Evolutionary conservation across 2,888 invertebrate genomes (phyloP), one percentile per base, ranked within the genome.

Genomic region (Chelonus formosanus): DNA sequence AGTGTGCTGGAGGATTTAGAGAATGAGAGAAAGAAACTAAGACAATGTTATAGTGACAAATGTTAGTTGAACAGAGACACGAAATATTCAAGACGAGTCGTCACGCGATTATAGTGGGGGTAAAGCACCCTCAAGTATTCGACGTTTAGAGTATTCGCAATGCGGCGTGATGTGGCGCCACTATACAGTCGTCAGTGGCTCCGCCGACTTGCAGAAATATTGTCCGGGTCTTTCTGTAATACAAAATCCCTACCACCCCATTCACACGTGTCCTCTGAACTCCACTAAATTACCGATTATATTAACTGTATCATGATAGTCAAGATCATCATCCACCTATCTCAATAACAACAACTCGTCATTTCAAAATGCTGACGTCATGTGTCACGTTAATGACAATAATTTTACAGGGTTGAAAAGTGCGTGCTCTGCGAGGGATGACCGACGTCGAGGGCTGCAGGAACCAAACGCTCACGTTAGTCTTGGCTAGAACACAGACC

Each of bases 401-500:
- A 74, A 61, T 79, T 81, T 76, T 61, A 59, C 77, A 71, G 73
- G 75, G 79, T 76, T 73, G 74, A 56, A 47, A 80, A 82, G 81
- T 82, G 82, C 82, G 83, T 80, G 77, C 75, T 31, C 20, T 36
- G 7, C 40, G 82, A 83, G 83, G 83, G 83, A 83, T 83, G 83
- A 81, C 82, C 80, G 78, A 36, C 48, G 48, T 40, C 57, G 57
- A 43, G 43, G 34, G 56, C 56, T 63, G 56, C 10, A 54, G 50
- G 50, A 63, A 43, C 40, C 47, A 35, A 54, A 40, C 40, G 40
- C 40, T 76, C 80, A 79, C 80, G 81, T 77, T 82, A 83, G 83
- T 83, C 83, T 83, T 77, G 83, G 81, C 79, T 83, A 79, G 83
- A 82, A 78, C 81, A 79, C 83, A 83, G 83, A 81, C 83, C 82